Conservation (phyloP, 1,140 invertebrate species). For the Ceratitis capitata region DNA sequence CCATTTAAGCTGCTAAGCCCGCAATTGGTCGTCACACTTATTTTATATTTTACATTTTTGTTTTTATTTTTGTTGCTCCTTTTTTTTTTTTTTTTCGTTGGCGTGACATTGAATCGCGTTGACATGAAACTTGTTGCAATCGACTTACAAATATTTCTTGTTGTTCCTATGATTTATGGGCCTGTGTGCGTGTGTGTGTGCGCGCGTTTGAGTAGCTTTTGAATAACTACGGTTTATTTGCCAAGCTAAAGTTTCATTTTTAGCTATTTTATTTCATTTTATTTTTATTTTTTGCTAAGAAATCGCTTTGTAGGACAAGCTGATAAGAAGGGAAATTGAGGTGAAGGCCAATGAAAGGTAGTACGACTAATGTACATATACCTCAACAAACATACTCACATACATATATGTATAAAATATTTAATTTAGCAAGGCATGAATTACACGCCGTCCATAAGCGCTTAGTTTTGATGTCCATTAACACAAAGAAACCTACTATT, state of each 20-base stretch:
- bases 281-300: neutral
- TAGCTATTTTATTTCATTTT: neutral
- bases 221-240: neutral
- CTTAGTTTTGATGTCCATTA: too few relatives aligned
- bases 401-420: too few relatives aligned
- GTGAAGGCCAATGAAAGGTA: neutral
- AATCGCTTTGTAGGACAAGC: neutral
- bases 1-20: neutral
- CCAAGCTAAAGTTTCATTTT: neutral
- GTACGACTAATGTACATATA: too few relatives aligned
- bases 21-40: neutral
- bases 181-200: too few relatives aligned
- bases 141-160: neutral
- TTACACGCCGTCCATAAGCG: too few relatives aligned
- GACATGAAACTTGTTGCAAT: neutral
- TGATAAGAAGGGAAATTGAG: neutral
- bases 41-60: too few relatives aligned
- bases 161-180: neutral
- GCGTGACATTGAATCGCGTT: neutral
- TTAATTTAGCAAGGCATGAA: too few relatives aligned
- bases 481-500: too few relatives aligned
- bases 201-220: neutral
- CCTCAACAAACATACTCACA: too few relatives aligned
- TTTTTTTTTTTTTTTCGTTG: too few relatives aligned
- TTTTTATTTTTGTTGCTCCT: too few relatives aligned